Conservation (phyloP, 2,888 invertebrate genomes). For the Mayetiola destructor region DNA sequence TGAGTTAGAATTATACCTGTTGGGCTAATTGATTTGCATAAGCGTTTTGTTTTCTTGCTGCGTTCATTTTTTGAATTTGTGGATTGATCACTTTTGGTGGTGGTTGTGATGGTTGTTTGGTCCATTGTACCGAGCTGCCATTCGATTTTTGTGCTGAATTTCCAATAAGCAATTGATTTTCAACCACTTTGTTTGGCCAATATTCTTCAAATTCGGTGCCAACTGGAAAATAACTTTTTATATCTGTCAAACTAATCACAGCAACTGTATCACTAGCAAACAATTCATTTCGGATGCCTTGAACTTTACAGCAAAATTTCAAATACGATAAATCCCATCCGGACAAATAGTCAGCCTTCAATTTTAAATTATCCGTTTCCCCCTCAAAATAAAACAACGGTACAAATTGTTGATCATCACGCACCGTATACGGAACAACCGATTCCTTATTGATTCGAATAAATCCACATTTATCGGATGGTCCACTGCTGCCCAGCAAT, state of each 20-base stretch:
- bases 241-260: conserved; percentile 78
- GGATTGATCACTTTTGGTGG: conserved; percentile 35
- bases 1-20: conserved; percentile 24
- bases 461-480: conserved; percentile 73
- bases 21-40: conserved; percentile 23
- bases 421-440: conserved; percentile 80
- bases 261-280: conserved; percentile 84
- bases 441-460: conserved; percentile 85
- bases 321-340: conserved; percentile 88
- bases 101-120: conserved; percentile 59
- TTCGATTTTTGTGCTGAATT: conserved; percentile 40
- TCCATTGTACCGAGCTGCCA: conserved; percentile 56
- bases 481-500: conserved; percentile 49
- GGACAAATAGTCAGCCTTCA: conserved; percentile 71
- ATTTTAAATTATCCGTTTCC: conserved; percentile 79
- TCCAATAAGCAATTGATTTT: conserved; percentile 60
- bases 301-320: conserved; percentile 89
- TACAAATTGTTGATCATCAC: conserved; percentile 71
- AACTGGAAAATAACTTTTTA: conserved; percentile 79
- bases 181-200: conserved; percentile 74
- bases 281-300: conserved; percentile 78
- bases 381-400: conserved; percentile 77
- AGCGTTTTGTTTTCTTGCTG: conserved; percentile 16
- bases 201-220: conserved; percentile 84
- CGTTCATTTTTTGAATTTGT: conserved; percentile 9